phyloP scores from a whole-genome alignment of 2,888 invertebrate species.

The Chromoteleia sp. region DNA sequence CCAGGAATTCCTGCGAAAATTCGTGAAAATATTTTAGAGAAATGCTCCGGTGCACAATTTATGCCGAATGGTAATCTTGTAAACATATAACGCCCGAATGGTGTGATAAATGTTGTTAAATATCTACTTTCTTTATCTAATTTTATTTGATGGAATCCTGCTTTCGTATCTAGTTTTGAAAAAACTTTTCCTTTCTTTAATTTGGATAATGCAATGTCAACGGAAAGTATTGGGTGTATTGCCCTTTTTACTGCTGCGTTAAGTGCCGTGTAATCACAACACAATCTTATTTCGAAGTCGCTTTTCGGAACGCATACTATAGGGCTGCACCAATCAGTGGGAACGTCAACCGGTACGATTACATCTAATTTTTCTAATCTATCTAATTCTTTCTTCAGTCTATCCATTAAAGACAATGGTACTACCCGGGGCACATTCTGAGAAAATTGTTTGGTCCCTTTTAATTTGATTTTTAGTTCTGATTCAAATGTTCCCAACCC shows the following conservation, averaged over 20 bases:
- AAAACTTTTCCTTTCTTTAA: background rate
- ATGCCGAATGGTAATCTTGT: no score
- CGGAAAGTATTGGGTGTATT: background rate
- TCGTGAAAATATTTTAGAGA: no score
- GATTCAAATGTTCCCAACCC: background rate
- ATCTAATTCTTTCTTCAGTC: no score
- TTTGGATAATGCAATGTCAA: conserved; percentile 1
- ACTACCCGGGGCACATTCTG: background rate
- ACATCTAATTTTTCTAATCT: background rate
- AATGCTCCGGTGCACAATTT: no score
- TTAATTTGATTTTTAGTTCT: background rate
- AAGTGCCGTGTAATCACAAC: background rate
- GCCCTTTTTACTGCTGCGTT: background rate
- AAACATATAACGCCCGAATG: no score
- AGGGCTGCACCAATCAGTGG: no score
- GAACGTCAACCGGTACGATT: background rate
- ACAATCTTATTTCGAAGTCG: background rate
- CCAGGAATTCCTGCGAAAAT: no score
- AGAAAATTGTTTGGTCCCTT: background rate
- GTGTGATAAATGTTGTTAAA: background rate
- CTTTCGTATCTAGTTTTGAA: conserved; percentile 11
- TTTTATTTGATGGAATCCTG: conserved; percentile 17
- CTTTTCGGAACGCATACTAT: conserved; percentile 7
- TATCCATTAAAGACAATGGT: background rate
- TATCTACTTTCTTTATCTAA: conserved; percentile 5